Conservation (phyloP, 2,113 vertebrate genomes). For the Dicrurus megarhynchus region DNA sequence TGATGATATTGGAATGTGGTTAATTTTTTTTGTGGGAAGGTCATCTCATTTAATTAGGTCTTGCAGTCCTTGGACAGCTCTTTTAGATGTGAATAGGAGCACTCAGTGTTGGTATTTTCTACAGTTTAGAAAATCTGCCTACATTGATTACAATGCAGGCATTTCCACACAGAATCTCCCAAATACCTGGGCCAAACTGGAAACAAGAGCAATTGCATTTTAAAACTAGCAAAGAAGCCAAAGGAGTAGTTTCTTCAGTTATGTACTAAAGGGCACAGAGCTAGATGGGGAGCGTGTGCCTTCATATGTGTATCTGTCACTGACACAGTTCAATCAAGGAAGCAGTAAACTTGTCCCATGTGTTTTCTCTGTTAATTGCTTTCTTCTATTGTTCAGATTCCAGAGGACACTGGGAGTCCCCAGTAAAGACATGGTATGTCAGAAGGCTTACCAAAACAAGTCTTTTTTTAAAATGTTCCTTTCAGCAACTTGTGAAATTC, state of each 20-base stretch:
- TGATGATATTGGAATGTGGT: neutral
- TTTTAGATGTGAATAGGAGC: neutral
- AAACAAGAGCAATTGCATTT: neutral
- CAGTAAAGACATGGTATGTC: neutral
- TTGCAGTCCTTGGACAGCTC: neutral
- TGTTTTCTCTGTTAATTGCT: conserved; percentile 56
- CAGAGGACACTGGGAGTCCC: neutral
- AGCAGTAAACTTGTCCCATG: conserved; percentile 34
- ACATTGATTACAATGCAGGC: neutral
- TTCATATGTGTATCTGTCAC: neutral
- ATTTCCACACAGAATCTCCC: neutral
- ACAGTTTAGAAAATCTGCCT: neutral
- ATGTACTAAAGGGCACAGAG: neutral
- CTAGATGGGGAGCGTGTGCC: neutral
- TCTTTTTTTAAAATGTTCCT: neutral
- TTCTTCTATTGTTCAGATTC: conserved; percentile 46
- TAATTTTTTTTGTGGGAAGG: neutral
- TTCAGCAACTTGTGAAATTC: conserved; percentile 66
- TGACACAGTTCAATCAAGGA: conserved; percentile 1
- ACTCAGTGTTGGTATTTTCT: neutral
- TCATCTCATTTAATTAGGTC: neutral
- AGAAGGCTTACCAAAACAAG: conserved; percentile 41
- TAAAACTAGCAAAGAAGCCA: neutral
- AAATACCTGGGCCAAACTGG: neutral
- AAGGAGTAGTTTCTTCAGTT: neutral